Conservation (phyloP, 2,888 invertebrate genomes). For the Callimorpha dominula region DNA sequence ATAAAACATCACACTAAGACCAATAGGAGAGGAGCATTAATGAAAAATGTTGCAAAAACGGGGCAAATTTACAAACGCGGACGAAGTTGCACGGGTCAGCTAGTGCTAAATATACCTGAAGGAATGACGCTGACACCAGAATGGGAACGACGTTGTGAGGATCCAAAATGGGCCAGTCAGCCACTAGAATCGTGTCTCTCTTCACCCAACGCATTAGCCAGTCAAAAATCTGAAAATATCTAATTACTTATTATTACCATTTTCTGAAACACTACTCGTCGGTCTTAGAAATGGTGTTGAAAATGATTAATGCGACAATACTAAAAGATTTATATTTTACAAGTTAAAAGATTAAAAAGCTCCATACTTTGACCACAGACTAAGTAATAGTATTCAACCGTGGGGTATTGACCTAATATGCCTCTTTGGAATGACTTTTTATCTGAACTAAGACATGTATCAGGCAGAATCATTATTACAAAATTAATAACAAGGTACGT, state of each 20-base stretch:
- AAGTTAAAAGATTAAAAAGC: neutral
- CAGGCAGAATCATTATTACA: too few relatives aligned
- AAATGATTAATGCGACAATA: neutral
- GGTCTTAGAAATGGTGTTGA: neutral
- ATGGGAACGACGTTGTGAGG: conserved; percentile 96
- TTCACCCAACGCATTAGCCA: conserved; percentile 99
- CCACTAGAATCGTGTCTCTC: conserved; percentile 88
- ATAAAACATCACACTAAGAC: too few relatives aligned
- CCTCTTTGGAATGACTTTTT: neutral
- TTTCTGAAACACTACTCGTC: too few relatives aligned
- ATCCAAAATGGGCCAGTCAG: conserved; percentile 91
- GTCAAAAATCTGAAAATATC: conserved; percentile 92
- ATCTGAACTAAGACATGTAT: neutral
- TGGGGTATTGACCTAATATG: neutral
- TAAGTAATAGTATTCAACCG: too few relatives aligned
- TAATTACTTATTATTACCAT: too few relatives aligned
- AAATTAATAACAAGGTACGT: too few relatives aligned
- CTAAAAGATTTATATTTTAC: too few relatives aligned
- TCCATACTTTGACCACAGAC: too few relatives aligned
- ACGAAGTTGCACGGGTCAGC: too few relatives aligned
- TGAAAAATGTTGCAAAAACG: too few relatives aligned
- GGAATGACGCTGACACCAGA: conserved; percentile 96
- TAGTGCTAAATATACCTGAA: conserved; percentile 82
- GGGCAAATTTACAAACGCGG: too few relatives aligned
- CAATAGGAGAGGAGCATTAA: too few relatives aligned